Evolutionary conservation across 2,113 vertebrate species (phyloP).

Genomic region (Gallinago undulata): DNA sequence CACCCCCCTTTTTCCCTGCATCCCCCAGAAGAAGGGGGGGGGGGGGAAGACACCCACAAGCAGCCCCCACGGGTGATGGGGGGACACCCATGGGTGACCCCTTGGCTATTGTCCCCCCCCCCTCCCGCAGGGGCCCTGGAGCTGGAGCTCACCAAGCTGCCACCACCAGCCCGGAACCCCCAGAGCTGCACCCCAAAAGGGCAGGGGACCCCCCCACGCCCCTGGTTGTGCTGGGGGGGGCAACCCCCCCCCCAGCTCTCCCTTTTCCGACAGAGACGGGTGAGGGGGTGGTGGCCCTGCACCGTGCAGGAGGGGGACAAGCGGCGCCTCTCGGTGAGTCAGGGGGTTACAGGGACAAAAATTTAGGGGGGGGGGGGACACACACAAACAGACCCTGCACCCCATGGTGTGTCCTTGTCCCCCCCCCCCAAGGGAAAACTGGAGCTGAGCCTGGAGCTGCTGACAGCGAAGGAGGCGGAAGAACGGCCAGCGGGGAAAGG

Average conservation of each 20-base stretch:
- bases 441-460: slow-evolving; percentile 73
- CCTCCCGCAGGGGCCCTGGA: slow-evolving; percentile 59
- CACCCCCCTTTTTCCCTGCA: too few species aligned
- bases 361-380: too few species aligned
- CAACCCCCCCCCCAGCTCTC: background rate
- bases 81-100: background rate
- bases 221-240: accelerated
- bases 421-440: slow-evolving; percentile 62
- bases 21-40: too few species aligned
- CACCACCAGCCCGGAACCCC: background rate
- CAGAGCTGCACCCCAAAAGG: slow-evolving; percentile 8
- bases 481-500: slow-evolving; percentile 65
- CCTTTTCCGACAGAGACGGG: slow-evolving; percentile 62
- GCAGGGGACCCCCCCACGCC: background rate
- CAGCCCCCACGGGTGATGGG: background rate
- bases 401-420: background rate
- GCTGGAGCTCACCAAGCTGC: slow-evolving; percentile 64
- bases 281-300: slow-evolving; percentile 76
- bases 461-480: slow-evolving; percentile 53
- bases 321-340: slow-evolving; percentile 61
- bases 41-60: background rate
- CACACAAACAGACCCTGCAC: too few species aligned
- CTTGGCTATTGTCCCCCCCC: too few species aligned
- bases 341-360: too few species aligned
- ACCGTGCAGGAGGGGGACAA: background rate